Conservation (phyloP, 2,797 vertebrate species). For the Threskiornis aethiopicus region DNA sequence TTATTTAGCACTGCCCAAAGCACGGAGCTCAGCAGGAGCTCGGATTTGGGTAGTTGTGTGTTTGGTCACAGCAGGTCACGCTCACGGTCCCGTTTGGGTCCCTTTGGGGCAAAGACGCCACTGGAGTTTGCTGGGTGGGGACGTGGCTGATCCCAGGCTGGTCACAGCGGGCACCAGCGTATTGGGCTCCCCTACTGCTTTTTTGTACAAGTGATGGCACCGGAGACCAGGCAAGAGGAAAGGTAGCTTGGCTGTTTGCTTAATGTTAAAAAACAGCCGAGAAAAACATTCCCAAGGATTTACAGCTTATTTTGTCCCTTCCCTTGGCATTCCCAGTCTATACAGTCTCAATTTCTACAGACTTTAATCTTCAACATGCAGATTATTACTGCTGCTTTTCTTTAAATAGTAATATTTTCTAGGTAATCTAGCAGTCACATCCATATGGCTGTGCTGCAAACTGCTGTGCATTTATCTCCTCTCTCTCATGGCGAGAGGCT, state of each 20-base stretch:
- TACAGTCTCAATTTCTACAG: not conserved
- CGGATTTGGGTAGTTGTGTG: not conserved
- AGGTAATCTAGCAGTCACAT: not conserved
- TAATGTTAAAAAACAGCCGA: not conserved
- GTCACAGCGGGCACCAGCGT: not conserved
- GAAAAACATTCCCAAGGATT: not conserved
- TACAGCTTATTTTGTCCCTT: not conserved
- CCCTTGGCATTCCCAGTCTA: not conserved
- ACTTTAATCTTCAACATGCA: not conserved
- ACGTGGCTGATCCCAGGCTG: accelerated
- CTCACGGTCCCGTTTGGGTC: not conserved
- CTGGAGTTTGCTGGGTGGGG: not conserved
- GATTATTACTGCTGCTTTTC: not conserved
- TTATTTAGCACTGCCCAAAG: not conserved
- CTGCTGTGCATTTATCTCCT: not conserved
- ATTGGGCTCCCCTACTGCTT: accelerated
- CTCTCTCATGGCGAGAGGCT: not conserved
- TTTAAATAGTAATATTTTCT: not conserved
- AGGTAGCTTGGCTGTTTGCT: not conserved
- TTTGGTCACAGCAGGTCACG: not conserved
- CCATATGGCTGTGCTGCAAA: not conserved
- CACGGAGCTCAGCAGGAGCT: not conserved
- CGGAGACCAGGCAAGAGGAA: not conserved
- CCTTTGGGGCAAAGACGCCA: not conserved
- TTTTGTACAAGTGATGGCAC: accelerated